phyloP scores from a whole-genome alignment of 1,140 invertebrate species.

The Streblospio benedicti region DNA sequence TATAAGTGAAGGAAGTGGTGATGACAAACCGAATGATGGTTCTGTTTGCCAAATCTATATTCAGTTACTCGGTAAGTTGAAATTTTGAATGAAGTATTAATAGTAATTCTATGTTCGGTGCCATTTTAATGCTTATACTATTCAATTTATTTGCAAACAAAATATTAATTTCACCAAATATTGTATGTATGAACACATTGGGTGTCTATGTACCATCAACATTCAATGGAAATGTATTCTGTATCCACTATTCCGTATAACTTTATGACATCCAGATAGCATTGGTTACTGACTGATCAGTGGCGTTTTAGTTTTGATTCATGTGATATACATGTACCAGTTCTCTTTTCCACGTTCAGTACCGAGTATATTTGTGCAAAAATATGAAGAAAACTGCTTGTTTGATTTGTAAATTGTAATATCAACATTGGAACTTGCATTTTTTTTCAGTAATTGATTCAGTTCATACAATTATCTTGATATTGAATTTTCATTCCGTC shows the following conservation, averaged over 20 bases:
- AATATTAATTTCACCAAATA: not conserved
- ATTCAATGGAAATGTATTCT: not conserved
- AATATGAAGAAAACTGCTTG: not conserved
- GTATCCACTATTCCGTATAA: too few relatives aligned
- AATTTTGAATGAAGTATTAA: not conserved
- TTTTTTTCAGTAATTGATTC: not conserved
- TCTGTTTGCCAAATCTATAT: conserved; percentile 11
- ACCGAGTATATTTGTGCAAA: not conserved
- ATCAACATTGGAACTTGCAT: not conserved
- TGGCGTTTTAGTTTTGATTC: too few relatives aligned
- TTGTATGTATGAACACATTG: not conserved
- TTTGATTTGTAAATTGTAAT: not conserved
- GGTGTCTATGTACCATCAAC: not conserved
- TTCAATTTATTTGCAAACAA: not conserved
- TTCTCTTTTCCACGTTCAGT: too few relatives aligned
- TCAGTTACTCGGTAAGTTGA: conserved; percentile 10
- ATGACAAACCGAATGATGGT: conserved; percentile 14
- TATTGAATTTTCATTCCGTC: not conserved
- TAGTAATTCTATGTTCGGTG: too few relatives aligned
- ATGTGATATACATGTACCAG: too few relatives aligned
- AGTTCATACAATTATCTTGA: not conserved
- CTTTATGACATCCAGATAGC: too few relatives aligned
- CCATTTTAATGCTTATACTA: not conserved
- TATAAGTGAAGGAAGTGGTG: conserved; percentile 10
- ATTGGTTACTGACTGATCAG: too few relatives aligned